Percentiles rank a stretch among this genome's conserved stretches.
Conservation (phyloP, 2,113 vertebrate genomes). For the Psilopsiagon aymara region DNA sequence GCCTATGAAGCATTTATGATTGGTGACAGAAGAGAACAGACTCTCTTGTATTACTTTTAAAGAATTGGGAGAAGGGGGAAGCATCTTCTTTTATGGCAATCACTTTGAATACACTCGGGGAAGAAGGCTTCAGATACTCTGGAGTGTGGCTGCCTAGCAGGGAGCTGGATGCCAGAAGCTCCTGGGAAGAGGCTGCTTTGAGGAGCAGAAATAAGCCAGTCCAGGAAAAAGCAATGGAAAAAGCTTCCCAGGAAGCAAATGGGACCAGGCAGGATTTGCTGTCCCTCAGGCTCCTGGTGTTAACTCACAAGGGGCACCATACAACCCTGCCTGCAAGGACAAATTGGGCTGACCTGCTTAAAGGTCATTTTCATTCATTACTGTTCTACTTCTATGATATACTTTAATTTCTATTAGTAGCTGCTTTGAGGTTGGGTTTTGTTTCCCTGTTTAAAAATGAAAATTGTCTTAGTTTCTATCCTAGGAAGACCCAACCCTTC, state of each 20-base stretch:
- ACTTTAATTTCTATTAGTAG: background rate
- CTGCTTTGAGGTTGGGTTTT: background rate
- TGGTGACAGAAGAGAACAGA: background rate
- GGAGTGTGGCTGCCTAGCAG: too few relatives aligned
- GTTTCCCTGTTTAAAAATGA: background rate
- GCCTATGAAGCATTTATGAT: background rate
- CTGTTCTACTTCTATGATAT: background rate
- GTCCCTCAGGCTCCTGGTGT: background rate
- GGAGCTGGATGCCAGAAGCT: background rate
- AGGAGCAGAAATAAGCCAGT: background rate
- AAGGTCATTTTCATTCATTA: background rate
- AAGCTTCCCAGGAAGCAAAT: background rate
- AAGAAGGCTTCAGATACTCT: background rate
- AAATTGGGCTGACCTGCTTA: background rate
- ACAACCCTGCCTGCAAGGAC: background rate
- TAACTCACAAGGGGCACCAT: background rate
- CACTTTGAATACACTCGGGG: background rate
- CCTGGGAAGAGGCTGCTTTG: background rate
- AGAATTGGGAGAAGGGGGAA: background rate
- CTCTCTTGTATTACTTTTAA: background rate
- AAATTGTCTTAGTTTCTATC: background rate
- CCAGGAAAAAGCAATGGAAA: background rate
- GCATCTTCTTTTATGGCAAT: background rate
- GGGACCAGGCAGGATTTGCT: background rate
- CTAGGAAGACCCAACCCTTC: background rate